These are phyloP conservation scores for Pteropus alecto DNA, from an alignment of 2,113 vertebrate species.

Conservation along the genomic window DNA sequence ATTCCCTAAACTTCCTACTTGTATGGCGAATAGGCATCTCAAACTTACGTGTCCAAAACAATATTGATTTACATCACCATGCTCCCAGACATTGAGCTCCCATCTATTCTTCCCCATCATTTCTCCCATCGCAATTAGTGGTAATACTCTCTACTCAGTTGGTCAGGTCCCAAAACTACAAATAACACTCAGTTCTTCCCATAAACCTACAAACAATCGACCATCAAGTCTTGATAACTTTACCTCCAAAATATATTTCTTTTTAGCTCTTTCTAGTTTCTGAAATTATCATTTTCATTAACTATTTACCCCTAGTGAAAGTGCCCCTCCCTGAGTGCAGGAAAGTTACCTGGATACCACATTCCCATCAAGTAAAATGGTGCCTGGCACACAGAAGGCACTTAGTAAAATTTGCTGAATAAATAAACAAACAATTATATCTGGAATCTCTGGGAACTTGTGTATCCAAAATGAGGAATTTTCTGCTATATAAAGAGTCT, in stretches of 20 bases:
- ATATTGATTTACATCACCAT: neutral
- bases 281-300: slow-evolving; percentile 18
- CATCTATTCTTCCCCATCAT: neutral
- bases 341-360: neutral
- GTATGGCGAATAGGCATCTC: neutral
- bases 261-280: slow-evolving; percentile 9
- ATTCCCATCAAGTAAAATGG: neutral
- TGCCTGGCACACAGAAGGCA: neutral
- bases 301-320: neutral
- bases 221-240: neutral
- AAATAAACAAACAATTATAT: neutral
- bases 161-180: neutral
- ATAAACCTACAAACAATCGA: neutral
- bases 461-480: neutral
- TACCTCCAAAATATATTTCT: neutral
- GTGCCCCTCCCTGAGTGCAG: neutral
- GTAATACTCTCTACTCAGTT: neutral
- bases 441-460: neutral
- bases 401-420: neutral
- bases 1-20: neutral
- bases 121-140: neutral
- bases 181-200: neutral
- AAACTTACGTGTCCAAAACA: neutral
- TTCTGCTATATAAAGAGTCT: neutral
- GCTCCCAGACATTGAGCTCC: neutral